Conservation (phyloP, 53 echinoderm and acorn worm species). For the Luidia sarsii region DNA sequence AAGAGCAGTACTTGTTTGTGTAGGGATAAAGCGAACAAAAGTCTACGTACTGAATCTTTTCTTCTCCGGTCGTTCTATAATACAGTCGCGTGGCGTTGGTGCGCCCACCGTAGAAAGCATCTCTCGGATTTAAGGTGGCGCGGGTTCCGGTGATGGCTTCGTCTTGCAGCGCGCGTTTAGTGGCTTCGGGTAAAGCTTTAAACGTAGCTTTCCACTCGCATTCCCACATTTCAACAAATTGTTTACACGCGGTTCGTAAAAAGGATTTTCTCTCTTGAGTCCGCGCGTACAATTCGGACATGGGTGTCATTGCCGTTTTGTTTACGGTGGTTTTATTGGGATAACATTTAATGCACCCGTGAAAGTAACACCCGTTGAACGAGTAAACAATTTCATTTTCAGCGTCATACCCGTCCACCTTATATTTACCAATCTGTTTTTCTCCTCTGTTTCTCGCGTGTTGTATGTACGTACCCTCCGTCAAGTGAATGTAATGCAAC, state of each 20-base stretch:
- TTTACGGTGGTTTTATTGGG: neutral
- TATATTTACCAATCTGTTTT: conserved; percentile 12
- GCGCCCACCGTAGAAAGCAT: conserved; percentile 26
- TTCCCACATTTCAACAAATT: conserved; percentile 24
- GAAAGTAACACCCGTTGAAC: neutral
- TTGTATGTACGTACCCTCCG: conserved; percentile 24
- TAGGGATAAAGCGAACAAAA: conserved; percentile 67
- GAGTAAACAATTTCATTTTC: conserved; percentile 1
- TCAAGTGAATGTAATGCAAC: conserved; percentile 14
- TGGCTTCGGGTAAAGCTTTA: neutral
- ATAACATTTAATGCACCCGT: conserved; percentile 24
- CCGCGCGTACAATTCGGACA: conserved; percentile 24
- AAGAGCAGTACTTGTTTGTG: conserved; percentile 65
- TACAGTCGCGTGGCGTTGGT: neutral
- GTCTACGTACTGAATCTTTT: conserved; percentile 63
- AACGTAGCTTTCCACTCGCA: neutral
- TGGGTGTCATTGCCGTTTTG: neutral
- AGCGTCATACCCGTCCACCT: conserved; percentile 14
- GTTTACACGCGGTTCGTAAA: neutral
- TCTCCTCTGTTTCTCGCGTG: conserved; percentile 35
- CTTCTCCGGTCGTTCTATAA: conserved; percentile 1
- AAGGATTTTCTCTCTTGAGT: conserved; percentile 3
- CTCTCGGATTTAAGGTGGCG: conserved; percentile 13
- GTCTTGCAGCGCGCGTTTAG: neutral
- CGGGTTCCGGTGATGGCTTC: conserved; percentile 8